Base-by-base conservation (phyloP, 2,113 vertebrate genomes). In the Sinocyclocheilus anophthalmus region DNA sequence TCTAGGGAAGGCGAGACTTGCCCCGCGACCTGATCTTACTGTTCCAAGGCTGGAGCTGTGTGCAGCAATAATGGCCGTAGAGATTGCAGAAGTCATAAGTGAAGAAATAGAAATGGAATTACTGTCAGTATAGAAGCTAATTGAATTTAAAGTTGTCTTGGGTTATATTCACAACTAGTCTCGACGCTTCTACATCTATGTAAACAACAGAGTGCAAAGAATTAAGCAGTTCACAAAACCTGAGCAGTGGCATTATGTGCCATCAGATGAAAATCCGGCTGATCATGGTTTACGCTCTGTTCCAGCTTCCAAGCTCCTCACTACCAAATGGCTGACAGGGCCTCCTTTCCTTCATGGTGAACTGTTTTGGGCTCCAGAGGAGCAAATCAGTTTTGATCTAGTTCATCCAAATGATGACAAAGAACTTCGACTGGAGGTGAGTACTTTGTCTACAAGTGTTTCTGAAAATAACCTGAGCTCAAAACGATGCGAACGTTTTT, bases 201-300 rank as follows among this genome's bases (percentile, higher is more conserved):
- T 81, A n/a, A 65, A 45, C n/a, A 83, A 70, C 16, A 55, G 81
- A 70, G 65, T 53, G 45, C 81, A 83, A 30, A 70, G 45, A 50
- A 83, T 83, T 24, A 83, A 18, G 37, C 45, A 73, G 30, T 26
- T 13, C 24, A 79, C 20, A 26, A 4, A 45, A 63, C 61, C 22
- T 20, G 59, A 67, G 39, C 59, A 67, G 22, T 81, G n/a, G 6
- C 59, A 48, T 65, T 45, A 67, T 20, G 37, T 81, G 79, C 22
- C 59, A 48, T 48, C 45, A 48, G 45, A 48, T 0, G 45, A 48
- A 12, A 48, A 48, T 2, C 45, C 45, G 12, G 37, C 12, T 24
- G 79, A 18, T 57, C 26, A 61, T 8, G 37, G 70, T 22, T 45
- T 22, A 45, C 9, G 0, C 22, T 75, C 39, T 24, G 45, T 48